Evolutionary conservation across 2,797 vertebrate genomes (phyloP).

Genomic region (Monodelphis domestica): DNA sequence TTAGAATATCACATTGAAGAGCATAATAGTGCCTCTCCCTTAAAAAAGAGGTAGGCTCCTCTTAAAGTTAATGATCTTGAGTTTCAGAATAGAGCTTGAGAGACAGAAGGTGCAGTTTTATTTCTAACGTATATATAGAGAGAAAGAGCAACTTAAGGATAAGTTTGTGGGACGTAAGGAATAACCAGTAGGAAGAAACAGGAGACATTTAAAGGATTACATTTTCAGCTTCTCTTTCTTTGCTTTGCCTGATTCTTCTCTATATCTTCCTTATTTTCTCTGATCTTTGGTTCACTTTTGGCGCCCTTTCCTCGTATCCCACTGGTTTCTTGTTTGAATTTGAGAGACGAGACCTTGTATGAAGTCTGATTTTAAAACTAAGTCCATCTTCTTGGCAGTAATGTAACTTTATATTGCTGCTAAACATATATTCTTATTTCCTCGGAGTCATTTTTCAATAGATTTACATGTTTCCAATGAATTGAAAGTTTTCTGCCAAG

Average conservation of each 20-base stretch:
- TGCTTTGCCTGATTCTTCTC: not conserved
- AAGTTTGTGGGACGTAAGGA: not conserved
- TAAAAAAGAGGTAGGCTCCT: not conserved
- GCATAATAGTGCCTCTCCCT: not conserved
- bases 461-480: not conserved
- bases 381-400: not conserved
- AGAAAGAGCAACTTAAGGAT: not conserved
- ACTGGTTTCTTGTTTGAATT: not conserved
- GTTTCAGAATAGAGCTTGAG: not conserved
- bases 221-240: not conserved
- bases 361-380: not conserved
- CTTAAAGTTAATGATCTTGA: not conserved
- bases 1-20: not conserved
- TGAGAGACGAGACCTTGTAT: not conserved
- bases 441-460: not conserved
- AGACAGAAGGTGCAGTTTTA: not conserved
- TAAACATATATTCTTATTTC: not conserved
- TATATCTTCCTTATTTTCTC: not conserved
- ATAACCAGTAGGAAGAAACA: not conserved
- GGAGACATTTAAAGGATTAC: not conserved
- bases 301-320: not conserved
- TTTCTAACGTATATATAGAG: not conserved
- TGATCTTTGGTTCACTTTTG: not conserved
- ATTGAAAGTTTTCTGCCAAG: not conserved
- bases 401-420: not conserved